Percentiles rank a stretch among this genome's conserved stretches.
Evolutionary conservation across 2,113 vertebrate genomes (phyloP).

Genomic region (Erinaceus europaeus): DNA sequence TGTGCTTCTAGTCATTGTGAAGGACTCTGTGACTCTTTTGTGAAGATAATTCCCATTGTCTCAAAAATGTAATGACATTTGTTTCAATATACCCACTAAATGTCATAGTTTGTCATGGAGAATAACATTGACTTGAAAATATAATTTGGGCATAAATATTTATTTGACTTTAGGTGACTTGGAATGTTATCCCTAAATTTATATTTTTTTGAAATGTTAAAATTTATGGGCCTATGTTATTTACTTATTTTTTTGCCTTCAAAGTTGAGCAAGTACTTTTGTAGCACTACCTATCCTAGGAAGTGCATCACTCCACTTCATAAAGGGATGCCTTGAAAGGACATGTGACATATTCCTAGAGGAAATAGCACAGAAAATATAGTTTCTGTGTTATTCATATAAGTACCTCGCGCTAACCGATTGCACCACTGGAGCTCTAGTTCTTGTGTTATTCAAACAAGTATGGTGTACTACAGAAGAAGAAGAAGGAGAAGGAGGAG

Average conservation of each 20-base stretch:
- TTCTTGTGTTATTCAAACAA: background rate
- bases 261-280: background rate
- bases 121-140: slow-evolving; percentile 29
- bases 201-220: slow-evolving; percentile 1
- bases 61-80: background rate
- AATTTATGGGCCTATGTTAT: background rate
- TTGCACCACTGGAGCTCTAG: too few species aligned
- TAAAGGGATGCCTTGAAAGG: background rate
- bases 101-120: background rate
- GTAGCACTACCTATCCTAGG: fast-evolving
- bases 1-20: background rate
- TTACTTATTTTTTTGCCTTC: background rate
- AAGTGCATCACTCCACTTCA: background rate
- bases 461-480: background rate
- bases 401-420: too few species aligned
- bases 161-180: background rate
- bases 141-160: background rate
- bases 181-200: background rate
- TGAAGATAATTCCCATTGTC: background rate
- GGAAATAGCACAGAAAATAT: background rate
- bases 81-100: background rate
- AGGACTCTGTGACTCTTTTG: background rate
- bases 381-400: background rate
- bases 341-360: background rate
- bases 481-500: too few species aligned